Conservation (phyloP, 2,113 vertebrate genomes). For the Chitala chitala region DNA sequence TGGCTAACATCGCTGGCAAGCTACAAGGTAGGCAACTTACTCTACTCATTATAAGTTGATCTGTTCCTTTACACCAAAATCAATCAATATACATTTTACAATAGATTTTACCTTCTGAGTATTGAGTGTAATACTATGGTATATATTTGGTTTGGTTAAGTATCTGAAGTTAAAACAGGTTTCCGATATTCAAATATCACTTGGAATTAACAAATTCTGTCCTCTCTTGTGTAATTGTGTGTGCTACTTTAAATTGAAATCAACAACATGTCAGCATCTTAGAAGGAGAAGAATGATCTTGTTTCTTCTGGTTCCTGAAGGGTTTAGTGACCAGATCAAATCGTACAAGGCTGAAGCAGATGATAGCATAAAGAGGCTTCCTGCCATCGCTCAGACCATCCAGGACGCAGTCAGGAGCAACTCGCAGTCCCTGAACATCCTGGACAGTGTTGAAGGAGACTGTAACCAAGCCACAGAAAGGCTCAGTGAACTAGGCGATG, state of each 20-base stretch:
- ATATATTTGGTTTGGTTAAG: too few species aligned
- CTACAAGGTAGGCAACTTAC: slow-evolving; percentile 66
- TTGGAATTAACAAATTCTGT: too few species aligned
- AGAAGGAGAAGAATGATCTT: not conserved
- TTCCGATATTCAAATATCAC: too few species aligned
- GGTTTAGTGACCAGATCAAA: slow-evolving; percentile 73
- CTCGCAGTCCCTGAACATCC: slow-evolving; percentile 38
- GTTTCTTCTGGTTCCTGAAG: slow-evolving; percentile 49
- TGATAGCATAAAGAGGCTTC: slow-evolving; percentile 70
- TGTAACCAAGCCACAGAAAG: slow-evolving; percentile 42
- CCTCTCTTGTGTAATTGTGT: too few species aligned
- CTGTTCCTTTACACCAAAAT: not conserved
- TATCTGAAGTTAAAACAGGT: not conserved
- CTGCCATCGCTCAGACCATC: slow-evolving; percentile 64
- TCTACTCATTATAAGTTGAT: not conserved
- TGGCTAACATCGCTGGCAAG: slow-evolving; percentile 70
- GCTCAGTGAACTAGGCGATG: slow-evolving; percentile 45
- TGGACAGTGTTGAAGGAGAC: slow-evolving; percentile 48
- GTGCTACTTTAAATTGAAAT: not conserved
- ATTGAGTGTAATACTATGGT: not conserved
- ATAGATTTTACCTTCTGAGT: too few species aligned
- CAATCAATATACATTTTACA: too few species aligned
- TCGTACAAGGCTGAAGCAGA: slow-evolving; percentile 61
- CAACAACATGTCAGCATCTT: not conserved
- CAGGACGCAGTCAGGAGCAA: slow-evolving; percentile 59